phyloP scores from a whole-genome alignment of 1,140 invertebrate genomes.

The Brachionus koreanus region DNA sequence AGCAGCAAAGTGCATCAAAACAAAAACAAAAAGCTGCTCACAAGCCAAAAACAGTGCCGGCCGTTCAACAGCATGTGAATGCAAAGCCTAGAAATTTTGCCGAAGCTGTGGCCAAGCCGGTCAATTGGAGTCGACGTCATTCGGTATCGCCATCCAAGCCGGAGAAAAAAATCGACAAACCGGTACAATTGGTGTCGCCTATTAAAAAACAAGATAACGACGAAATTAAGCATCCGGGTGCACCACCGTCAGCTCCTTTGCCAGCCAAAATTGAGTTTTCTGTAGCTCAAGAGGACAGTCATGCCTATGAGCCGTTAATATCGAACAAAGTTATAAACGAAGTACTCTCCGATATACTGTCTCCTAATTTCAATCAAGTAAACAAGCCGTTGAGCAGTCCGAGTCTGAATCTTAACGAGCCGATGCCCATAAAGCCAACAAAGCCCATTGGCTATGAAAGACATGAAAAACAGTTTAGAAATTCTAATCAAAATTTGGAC shows the following conservation, averaged over 20 bases:
- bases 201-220: background rate
- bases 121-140: background rate
- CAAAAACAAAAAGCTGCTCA: background rate
- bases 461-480: constrained; percentile 37
- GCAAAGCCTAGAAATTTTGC: constrained; percentile 30
- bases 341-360: background rate
- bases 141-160: background rate
- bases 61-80: background rate
- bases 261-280: background rate
- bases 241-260: constrained; percentile 17
- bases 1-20: background rate
- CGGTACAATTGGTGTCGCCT: background rate
- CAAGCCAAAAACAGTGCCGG: background rate
- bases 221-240: constrained; percentile 5
- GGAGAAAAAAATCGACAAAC: background rate
- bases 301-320: background rate
- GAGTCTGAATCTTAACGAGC: background rate
- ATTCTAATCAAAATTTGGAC: background rate
- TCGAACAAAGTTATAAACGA: background rate
- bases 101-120: constrained; percentile 41
- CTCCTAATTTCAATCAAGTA: background rate
- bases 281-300: background rate
- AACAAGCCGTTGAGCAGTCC: constrained; percentile 13
- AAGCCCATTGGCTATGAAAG: constrained; percentile 41
- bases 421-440: background rate